phyloP scores from a whole-genome alignment of 2,797 vertebrate genomes.

The Phrynocephalus vlangalii region DNA sequence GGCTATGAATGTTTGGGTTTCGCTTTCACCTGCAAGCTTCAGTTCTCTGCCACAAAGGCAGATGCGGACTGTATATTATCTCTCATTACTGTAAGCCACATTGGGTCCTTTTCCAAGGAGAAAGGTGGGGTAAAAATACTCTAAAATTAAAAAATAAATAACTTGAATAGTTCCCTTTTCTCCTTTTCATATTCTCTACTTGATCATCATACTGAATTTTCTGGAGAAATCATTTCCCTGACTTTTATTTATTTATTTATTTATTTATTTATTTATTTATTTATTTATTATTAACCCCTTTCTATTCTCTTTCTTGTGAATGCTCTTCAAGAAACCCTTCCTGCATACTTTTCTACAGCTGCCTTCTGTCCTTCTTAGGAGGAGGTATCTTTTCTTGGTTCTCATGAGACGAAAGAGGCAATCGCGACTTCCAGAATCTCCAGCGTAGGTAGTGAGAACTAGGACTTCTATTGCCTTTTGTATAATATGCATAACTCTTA shows the following conservation, averaged over 20 bases:
- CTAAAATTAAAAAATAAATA: background rate
- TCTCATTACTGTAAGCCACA: too few relatives aligned
- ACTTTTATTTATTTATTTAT: background rate
- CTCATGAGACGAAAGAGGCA: too few relatives aligned
- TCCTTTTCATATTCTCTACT: background rate
- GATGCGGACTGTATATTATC: background rate
- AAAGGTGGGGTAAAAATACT: too few relatives aligned
- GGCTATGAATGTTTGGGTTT: background rate
- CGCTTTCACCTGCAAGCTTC: slow-evolving; percentile 11
- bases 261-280: accelerated
- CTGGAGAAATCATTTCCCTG: background rate
- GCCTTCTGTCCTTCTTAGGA: background rate
- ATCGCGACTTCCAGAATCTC: too few relatives aligned
- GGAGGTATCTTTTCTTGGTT: too few relatives aligned
- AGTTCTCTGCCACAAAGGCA: slow-evolving; percentile 8
- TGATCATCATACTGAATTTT: background rate
- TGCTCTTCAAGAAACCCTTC: background rate
- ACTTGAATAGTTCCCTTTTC: background rate
- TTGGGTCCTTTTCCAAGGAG: too few relatives aligned
- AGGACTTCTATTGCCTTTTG: too few relatives aligned
- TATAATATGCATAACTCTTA: too few relatives aligned
- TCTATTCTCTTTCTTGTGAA: too few relatives aligned
- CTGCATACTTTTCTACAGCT: background rate
- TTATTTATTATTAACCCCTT: accelerated
- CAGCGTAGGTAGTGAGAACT: too few relatives aligned